phyloP scores from a whole-genome alignment of 1,140 invertebrate genomes.

The Archegozetes longisetosus region DNA sequence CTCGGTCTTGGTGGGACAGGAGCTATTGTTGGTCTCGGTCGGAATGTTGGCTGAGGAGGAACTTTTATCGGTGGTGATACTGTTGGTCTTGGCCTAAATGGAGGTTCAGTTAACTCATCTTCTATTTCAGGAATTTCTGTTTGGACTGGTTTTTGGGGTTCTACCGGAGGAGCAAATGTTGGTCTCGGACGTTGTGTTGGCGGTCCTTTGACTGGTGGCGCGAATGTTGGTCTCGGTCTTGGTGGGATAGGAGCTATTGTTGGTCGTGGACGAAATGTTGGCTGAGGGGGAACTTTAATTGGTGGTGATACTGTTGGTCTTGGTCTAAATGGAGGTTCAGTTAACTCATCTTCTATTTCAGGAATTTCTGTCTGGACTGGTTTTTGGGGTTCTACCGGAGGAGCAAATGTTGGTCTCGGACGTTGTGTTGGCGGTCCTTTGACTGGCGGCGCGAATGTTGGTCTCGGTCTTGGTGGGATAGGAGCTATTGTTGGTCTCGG shows the following conservation, averaged over 20 bases:
- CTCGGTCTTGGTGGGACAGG: neutral
- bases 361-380: slow-evolving; percentile 8
- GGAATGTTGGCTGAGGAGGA: neutral
- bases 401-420: neutral
- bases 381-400: neutral
- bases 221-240: slow-evolving; percentile 1
- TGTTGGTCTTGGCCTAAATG: neutral
- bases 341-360: neutral
- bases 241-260: neutral
- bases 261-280: neutral
- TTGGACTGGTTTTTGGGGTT: slow-evolving; percentile 6
- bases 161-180: neutral
- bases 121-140: neutral
- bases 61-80: neutral
- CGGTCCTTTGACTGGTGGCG: slow-evolving; percentile 12
- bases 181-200: neutral
- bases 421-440: neutral
- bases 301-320: neutral
- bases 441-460: slow-evolving; percentile 6
- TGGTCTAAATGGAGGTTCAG: neutral
- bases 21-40: neutral
- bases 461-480: neutral
- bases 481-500: slow-evolving; percentile 2
- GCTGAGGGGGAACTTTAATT: neutral
- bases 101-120: neutral